Base-by-base conservation (phyloP, 1,140 invertebrate species). In the Triops longicaudatus region DNA sequence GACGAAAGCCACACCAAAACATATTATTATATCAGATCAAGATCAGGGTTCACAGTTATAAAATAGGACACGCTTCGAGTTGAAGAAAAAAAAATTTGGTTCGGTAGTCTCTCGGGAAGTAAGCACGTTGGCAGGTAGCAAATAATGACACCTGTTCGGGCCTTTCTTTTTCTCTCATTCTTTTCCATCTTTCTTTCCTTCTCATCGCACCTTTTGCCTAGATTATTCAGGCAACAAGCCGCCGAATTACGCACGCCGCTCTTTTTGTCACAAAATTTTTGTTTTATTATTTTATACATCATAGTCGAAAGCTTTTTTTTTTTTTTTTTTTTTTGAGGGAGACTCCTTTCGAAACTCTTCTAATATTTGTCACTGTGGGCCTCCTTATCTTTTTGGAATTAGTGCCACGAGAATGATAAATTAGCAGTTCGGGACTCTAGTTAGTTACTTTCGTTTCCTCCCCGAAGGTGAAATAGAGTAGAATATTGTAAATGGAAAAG, bases 71-170 rank as follows among this genome's bases (percentile, higher is more conserved):
- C 2, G 31, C 31, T 37, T 7, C 2, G 31, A 7, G 2, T 22
- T 1, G 17, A 63, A n/a, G 50, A n/a, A 5, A 63, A 63, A 63
- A 63, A 63, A 22, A 22, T 63, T 22, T 63, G 22, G 14, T n/a
- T 22, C 22, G 14, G 17, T 63, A 63, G 50, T 22, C 50, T 22
- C 5, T 63, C 31, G 31, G 50, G 22, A 10, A 63, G 50, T n/a
- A 63, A 63, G 50, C 14, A 14, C 50, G 50, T 63, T 63, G 50
- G 50, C 50, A 63, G 50, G 50, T 63, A 63, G 50, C 50, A 63
- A 6, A 63, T 63, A 63, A 63, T 63, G 50, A 63, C 50, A 63
- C 50, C 50, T 63, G 14, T 63, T 63, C 50, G 14, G 50, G 14
- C n/a, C 22, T 22, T 63, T 63, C 22, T 63, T 5, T 63, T 14